These are phyloP conservation scores for Drosophila tsacasi DNA, from an alignment of 1,140 invertebrate genomes.

Conservation along the genomic window DNA sequence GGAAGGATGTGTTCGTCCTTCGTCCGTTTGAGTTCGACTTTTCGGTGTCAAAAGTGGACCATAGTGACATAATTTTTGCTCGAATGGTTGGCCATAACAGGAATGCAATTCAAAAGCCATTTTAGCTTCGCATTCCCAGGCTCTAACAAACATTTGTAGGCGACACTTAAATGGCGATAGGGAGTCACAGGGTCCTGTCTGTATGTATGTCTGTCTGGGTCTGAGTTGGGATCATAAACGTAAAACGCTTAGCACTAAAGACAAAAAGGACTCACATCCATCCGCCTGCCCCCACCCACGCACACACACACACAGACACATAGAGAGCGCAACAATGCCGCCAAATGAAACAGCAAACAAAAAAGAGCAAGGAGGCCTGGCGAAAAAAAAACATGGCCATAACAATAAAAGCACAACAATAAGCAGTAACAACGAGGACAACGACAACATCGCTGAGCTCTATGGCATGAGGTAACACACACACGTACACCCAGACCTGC, in stretches of 20 bases:
- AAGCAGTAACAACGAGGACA: constrained; percentile 76
- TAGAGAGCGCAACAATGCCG: constrained; percentile 63
- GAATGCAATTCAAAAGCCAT: constrained; percentile 77
- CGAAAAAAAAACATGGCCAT: constrained; percentile 70
- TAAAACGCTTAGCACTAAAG: constrained; percentile 80
- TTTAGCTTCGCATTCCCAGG: constrained; percentile 33
- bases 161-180: constrained; percentile 30
- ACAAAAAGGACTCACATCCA: constrained; percentile 48
- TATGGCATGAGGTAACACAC: constrained; percentile 42
- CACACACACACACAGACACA: constrained; percentile 29
- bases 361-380: constrained; percentile 32
- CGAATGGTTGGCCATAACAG: constrained; percentile 31
- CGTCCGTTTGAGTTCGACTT: not conserved
- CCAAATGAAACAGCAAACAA: constrained; percentile 77
- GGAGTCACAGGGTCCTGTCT: constrained; percentile 16
- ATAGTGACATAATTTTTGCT: constrained; percentile 58
- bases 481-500: constrained; percentile 22
- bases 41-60: constrained; percentile 15
- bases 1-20: not conserved
- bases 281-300: not conserved
- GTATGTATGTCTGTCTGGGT: constrained; percentile 18
- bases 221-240: constrained; percentile 67
- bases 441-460: constrained; percentile 31
- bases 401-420: constrained; percentile 82
- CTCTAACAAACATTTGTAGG: constrained; percentile 31